Percentiles rank a stretch among this genome's conserved stretches.
Evolutionary conservation across 2,797 vertebrate genomes (phyloP).

Genomic region (Lophotriccus pileatus): DNA sequence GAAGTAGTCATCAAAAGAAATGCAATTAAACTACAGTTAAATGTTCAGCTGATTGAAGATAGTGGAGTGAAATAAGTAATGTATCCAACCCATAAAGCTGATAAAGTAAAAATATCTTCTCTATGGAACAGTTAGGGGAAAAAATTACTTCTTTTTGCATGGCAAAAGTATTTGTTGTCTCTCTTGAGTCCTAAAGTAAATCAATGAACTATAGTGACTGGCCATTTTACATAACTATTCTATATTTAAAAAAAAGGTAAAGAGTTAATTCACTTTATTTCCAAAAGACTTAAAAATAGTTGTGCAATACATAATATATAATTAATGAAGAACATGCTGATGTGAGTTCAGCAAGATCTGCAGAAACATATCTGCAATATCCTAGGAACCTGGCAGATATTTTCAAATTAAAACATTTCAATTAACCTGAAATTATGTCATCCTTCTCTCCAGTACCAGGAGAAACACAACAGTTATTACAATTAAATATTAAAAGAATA

Average conservation of each 20-base stretch:
- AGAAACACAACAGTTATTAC: not conserved
- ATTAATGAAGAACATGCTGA: not conserved
- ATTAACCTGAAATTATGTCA: not conserved
- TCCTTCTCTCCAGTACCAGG: not conserved
- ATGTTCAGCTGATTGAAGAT: not conserved
- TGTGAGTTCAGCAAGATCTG: not conserved
- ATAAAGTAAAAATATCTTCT: not conserved
- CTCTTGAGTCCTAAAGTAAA: not conserved
- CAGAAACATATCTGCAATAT: not conserved
- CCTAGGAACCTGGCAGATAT: not conserved
- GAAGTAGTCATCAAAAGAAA: not conserved
- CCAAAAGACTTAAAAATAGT: not conserved
- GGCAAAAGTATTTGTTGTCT: not conserved
- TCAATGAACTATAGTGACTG: not conserved
- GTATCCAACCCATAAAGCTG: not conserved
- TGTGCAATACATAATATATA: not conserved
- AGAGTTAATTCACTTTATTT: not conserved
- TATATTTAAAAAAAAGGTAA: not conserved
- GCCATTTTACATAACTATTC: not conserved
- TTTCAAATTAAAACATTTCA: not conserved
- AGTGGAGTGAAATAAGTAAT: not conserved
- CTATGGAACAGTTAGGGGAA: not conserved
- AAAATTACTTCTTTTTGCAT: not conserved
- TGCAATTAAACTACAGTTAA: not conserved
- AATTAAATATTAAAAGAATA: not conserved